These are phyloP conservation scores for Trialeurodes vaporariorum DNA, from an alignment of 1,140 invertebrate genomes.

Conservation along the genomic window DNA sequence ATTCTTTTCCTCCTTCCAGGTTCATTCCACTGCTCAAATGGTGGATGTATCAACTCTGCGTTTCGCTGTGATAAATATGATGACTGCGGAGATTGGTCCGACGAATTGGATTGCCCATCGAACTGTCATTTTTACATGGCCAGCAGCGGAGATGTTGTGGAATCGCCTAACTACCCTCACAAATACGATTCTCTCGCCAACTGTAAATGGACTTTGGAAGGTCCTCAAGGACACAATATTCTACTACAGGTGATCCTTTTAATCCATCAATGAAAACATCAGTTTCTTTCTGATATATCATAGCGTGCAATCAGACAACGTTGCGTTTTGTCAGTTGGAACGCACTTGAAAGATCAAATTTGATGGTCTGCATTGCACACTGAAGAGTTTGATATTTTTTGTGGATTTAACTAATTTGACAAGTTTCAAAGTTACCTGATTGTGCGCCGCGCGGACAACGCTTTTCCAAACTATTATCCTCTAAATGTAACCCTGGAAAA, in stretches of 20 bases:
- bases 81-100: constrained; percentile 83
- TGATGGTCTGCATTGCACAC: too few species aligned
- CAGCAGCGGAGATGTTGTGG: constrained; percentile 86
- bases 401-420: too few species aligned
- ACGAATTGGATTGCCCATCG: constrained; percentile 78
- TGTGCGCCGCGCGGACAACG: too few species aligned
- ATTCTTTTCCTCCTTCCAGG: constrained; percentile 38
- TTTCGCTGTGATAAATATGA: constrained; percentile 87
- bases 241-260: constrained; percentile 61
- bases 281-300: too few species aligned
- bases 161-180: constrained; percentile 87
- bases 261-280: too few species aligned
- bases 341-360: too few species aligned
- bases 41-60: constrained; percentile 75
- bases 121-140: constrained; percentile 87
- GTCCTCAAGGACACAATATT: constrained; percentile 88
- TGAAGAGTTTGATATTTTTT: too few species aligned
- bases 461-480: too few species aligned
- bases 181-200: constrained; percentile 80
- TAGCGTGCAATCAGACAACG: too few species aligned
- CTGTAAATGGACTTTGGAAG: constrained; percentile 95
- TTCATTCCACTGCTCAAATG: constrained; percentile 85
- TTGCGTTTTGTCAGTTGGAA: too few species aligned
- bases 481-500: too few species aligned
- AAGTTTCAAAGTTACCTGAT: too few species aligned